These are phyloP conservation scores for Sisyra nigra DNA, from an alignment of 2,888 invertebrate species.

Conservation along the genomic window DNA sequence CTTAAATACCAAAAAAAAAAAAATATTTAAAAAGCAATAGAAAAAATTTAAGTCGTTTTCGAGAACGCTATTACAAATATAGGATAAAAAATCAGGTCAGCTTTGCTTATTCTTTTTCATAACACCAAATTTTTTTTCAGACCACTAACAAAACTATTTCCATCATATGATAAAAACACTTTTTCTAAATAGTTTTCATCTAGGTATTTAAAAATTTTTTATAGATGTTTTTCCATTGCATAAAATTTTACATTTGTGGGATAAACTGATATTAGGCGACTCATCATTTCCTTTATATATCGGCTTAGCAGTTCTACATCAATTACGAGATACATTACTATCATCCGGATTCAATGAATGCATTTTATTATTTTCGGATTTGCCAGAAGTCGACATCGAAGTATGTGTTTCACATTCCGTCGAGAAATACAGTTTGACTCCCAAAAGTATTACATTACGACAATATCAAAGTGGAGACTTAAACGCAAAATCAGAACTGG, in stretches of 20 bases:
- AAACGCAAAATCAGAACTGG: conserved; percentile 16
- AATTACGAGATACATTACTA: conserved; percentile 68
- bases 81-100: too few species aligned
- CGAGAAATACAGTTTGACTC: conserved; percentile 70
- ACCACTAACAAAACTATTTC: too few species aligned
- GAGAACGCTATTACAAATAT: too few species aligned
- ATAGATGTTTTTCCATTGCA: conserved; percentile 94
- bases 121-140: too few species aligned
- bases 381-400: conserved; percentile 94
- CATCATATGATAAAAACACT: too few species aligned
- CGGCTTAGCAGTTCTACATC: conserved; percentile 82
- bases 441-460: conserved; percentile 74
- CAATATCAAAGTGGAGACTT: conserved; percentile 43
- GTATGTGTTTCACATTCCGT: conserved; percentile 79
- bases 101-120: too few species aligned
- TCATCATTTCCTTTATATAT: conserved; percentile 88
- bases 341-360: conserved; percentile 95
- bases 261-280: conserved; percentile 83
- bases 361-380: conserved; percentile 93
- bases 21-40: too few species aligned
- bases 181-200: conserved; percentile 6
- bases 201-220: conserved; percentile 19
- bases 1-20: too few species aligned
- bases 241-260: conserved; percentile 97
- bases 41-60: too few species aligned